A percentile compares a stretch with the other conserved stretches of the same genome.
Evolutionary conservation across 2,888 invertebrate genomes (phyloP).

Genomic region (Lymantria monacha): DNA sequence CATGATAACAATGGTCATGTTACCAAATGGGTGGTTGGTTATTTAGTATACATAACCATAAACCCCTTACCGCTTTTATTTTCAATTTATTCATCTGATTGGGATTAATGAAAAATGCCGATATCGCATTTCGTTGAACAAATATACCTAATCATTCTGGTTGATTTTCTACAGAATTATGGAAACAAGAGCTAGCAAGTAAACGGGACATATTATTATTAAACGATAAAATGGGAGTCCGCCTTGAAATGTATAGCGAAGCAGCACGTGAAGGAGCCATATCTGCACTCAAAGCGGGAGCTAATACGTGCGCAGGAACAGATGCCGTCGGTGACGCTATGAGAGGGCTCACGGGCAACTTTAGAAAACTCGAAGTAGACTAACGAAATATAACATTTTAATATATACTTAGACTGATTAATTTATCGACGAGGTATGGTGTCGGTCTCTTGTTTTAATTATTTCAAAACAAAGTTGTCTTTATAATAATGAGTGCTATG

Average conservation of each 20-base stretch:
- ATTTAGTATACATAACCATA: no score
- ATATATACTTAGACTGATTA: slow-evolving; percentile 28
- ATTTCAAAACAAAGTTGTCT: no score
- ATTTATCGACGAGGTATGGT: not conserved
- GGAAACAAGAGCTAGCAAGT: slow-evolving; percentile 85
- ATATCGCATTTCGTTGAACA: no score
- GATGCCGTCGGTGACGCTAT: slow-evolving; percentile 85
- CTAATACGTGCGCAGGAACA: slow-evolving; percentile 82
- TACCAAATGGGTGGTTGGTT: no score
- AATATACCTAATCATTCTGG: no score
- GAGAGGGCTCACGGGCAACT: slow-evolving; percentile 88
- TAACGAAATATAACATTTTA: slow-evolving; percentile 43
- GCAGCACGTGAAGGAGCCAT: slow-evolving; percentile 88
- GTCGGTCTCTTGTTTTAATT: not conserved
- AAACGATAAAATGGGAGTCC: slow-evolving; percentile 87
- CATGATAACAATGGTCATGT: no score
- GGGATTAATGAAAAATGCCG: no score
- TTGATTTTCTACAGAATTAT: slow-evolving; percentile 74
- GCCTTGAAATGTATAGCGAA: slow-evolving; percentile 86
- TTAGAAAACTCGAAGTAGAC: slow-evolving; percentile 90
- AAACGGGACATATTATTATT: slow-evolving; percentile 83
- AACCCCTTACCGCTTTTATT: no score
- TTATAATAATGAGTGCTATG: no score
- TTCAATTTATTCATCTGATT: no score
- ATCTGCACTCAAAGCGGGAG: slow-evolving; percentile 85